phyloP scores from a whole-genome alignment of 2,888 invertebrate species.

The Cenopis cana region DNA sequence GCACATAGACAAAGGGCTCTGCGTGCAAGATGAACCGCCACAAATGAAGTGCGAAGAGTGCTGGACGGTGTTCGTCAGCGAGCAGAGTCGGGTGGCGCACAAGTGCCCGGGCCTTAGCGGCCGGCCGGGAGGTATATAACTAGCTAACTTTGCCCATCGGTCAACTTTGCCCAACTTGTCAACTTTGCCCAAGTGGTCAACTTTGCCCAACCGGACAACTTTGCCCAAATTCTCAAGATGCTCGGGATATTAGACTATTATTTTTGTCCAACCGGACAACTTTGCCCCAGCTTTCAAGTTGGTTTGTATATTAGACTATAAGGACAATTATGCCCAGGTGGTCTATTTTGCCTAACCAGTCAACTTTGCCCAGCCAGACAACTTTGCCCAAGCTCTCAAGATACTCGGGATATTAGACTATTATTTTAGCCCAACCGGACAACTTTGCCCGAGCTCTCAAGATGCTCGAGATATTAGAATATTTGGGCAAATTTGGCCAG shows the following conservation, averaged over 20 bases:
- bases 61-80: conserved; percentile 59
- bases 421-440: too few relatives aligned
- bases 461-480: too few relatives aligned
- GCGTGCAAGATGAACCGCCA: conserved; percentile 53
- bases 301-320: too few relatives aligned
- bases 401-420: too few relatives aligned
- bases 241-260: too few relatives aligned
- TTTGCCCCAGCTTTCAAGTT: neutral
- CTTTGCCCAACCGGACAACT: neutral
- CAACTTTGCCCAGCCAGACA: too few relatives aligned
- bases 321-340: too few relatives aligned
- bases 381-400: too few relatives aligned
- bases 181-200: neutral
- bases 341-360: too few relatives aligned
- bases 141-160: neutral
- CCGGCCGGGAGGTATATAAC: conserved; percentile 59
- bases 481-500: too few relatives aligned
- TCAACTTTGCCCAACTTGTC: neutral
- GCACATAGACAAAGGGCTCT: conserved; percentile 55
- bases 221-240: too few relatives aligned
- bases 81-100: conserved; percentile 55
- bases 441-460: too few relatives aligned
- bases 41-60: conserved; percentile 65
- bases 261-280: neutral
- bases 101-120: conserved; percentile 59